Conservation (phyloP, 2,797 vertebrate genomes). For the Hapalemur alaotrensis region DNA sequence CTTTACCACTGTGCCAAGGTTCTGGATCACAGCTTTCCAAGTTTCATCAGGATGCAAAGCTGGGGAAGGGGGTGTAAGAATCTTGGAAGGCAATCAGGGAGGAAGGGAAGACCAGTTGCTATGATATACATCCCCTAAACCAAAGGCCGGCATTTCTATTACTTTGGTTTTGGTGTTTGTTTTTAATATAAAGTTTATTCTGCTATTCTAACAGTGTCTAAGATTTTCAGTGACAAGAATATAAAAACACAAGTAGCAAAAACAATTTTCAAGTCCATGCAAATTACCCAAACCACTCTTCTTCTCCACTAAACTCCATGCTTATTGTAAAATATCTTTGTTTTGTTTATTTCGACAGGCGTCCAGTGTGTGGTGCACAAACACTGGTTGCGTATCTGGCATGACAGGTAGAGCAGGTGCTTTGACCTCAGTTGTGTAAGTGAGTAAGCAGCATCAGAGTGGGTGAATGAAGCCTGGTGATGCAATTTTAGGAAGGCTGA, state of each 20-base stretch:
- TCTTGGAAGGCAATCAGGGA: not conserved
- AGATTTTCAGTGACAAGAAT: not conserved
- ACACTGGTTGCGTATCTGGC: not conserved
- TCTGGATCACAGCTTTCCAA: not conserved
- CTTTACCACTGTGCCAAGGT: not conserved
- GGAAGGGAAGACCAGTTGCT: not conserved
- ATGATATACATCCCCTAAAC: not conserved
- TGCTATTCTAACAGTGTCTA: not conserved
- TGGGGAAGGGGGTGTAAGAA: fast-evolving
- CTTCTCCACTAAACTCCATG: not conserved
- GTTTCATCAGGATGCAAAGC: not conserved
- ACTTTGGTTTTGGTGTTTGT: not conserved
- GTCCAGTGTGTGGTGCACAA: not conserved
- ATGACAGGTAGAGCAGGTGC: not conserved
- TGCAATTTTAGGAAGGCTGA: not conserved
- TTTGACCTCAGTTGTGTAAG: not conserved
- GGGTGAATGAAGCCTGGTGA: not conserved
- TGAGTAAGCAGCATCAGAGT: not conserved
- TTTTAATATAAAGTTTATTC: not conserved
- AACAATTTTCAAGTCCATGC: not conserved
- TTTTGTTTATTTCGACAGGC: not conserved
- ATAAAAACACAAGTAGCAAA: not conserved
- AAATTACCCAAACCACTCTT: not conserved
- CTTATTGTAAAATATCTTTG: not conserved
- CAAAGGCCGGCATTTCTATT: not conserved